Base-by-base conservation (phyloP, 2,797 vertebrate genomes). In the Coregonus sp. region DNA sequence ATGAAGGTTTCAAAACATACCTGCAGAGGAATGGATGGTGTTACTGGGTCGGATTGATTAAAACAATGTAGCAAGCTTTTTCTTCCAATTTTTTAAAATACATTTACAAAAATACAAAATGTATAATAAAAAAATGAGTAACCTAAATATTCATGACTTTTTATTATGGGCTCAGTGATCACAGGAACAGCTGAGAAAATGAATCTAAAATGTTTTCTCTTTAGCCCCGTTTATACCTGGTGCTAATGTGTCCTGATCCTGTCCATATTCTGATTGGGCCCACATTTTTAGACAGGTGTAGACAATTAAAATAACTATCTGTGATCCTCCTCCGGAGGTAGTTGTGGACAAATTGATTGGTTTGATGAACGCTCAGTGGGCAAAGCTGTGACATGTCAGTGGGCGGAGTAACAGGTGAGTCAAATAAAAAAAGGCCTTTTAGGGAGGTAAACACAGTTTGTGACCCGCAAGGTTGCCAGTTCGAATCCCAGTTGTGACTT, bases 21-120 rank as follows among this genome's bases (percentile, higher is more conserved):
- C 47, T 67, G 51, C 67, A 63, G 29, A 56, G 50, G 79, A 78
- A 78, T 61, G 51, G 70, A 15, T 35, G 71, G 75, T 71, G 77
- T 80, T 61, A 70, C 33, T 59, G 72, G 2, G 72, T 50, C 66
- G 31, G 65, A 73, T 70, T 76, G 75, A 29, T 76, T 83, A 75
- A 77, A 75, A 59, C 7, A 72, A 84, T 85, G 86, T 87, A 86
- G 86, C 87, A 85, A 80, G 75, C 79, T 85, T 86, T 86, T 84
- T 80, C 25, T 72, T 77, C 47, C 25, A 54, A 7, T 67, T 73
- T 83, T 85, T 56, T 74, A n/a, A 63, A 81, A 84, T 82, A 83
- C 86, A 86, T 76, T 74, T 76, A 84, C 80, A 73, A 70, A 77
- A 80, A 71, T 40, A 69, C 67, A 78, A 59, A n/a, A 82, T 72